These are phyloP conservation scores for Rhincodon typus DNA, from an alignment of 2,797 vertebrate genomes.

Conservation along the genomic window DNA sequence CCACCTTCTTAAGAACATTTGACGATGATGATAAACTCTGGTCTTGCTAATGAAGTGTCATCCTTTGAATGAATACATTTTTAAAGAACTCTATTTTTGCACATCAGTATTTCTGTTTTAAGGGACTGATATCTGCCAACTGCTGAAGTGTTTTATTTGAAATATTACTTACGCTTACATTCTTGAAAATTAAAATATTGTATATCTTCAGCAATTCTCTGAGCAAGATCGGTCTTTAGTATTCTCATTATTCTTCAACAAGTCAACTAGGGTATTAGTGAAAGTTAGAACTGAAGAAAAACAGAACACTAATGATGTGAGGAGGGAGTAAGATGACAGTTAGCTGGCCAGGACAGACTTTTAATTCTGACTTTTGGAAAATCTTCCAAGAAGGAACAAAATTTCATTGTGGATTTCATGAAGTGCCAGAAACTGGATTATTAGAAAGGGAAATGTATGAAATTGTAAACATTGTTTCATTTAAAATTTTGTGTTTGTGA, in stretches of 20 bases:
- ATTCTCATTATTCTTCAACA: background rate
- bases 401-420: background rate
- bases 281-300: background rate
- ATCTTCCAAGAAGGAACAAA: background rate
- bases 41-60: background rate
- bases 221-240: background rate
- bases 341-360: background rate
- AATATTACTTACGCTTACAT: background rate
- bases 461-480: background rate
- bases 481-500: background rate
- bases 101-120: background rate
- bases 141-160: background rate
- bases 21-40: too few relatives aligned
- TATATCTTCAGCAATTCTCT: background rate
- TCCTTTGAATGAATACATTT: background rate
- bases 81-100: background rate
- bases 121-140: background rate
- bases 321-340: background rate
- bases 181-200: background rate
- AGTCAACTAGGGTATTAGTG: background rate
- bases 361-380: background rate
- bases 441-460: background rate
- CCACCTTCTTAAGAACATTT: too few relatives aligned
- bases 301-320: background rate
- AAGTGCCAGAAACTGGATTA: background rate